These are phyloP conservation scores for Ceratothoa steindachneri DNA, from an alignment of 2,888 invertebrate species.

Conservation along the genomic window DNA sequence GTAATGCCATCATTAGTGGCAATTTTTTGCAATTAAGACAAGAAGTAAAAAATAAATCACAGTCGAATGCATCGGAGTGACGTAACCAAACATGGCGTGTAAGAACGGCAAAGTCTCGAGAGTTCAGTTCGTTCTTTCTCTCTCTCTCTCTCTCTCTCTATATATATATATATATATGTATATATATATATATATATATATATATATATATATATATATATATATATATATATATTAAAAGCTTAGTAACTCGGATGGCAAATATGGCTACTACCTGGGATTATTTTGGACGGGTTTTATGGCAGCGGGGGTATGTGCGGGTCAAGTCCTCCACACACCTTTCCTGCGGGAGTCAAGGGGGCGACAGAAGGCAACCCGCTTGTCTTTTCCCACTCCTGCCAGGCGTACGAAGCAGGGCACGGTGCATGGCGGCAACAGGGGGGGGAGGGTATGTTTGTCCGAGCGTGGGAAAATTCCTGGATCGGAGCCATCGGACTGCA, in stretches of 20 bases:
- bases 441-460: no score
- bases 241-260: background rate
- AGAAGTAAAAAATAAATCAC: no score
- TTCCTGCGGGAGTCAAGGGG: no score
- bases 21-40: no score
- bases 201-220: background rate
- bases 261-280: background rate
- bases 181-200: background rate
- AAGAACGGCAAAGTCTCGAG: no score
- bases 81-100: no score
- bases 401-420: background rate
- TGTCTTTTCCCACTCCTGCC: background rate
- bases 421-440: no score
- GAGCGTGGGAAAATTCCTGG: no score
- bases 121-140: no score
- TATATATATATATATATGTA: background rate
- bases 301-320: background rate
- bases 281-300: background rate
- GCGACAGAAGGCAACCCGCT: background rate
- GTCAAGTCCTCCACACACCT: slow-evolving; percentile 20
- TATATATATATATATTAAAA: background rate
- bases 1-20: no score
- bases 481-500: no score
- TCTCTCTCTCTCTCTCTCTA: background rate
- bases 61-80: no score